Percentiles rank a stretch among this genome's conserved stretches.
Conservation (phyloP, 2,888 invertebrate genomes). For the Alsophila aescularia region DNA sequence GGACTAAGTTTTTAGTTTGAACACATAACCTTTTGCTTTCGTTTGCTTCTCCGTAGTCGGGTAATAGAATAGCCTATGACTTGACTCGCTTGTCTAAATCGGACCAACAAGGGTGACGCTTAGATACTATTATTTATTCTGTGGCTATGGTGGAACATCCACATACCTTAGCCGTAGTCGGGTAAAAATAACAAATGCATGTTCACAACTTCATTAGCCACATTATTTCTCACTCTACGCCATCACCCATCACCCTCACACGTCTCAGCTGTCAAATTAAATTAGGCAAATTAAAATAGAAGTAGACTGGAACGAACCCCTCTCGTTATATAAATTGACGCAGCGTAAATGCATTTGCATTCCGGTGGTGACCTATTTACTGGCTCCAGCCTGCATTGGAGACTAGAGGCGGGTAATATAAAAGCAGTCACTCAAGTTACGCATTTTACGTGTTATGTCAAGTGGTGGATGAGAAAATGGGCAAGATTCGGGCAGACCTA, state of each 20-base stretch:
- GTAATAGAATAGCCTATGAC: too few relatives aligned
- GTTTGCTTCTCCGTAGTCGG: too few relatives aligned
- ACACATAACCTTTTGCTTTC: too few relatives aligned
- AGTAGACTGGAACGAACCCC: constrained; percentile 36
- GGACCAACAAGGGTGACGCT: too few relatives aligned
- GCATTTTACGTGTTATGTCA: background rate
- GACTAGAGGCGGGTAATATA: constrained; percentile 22
- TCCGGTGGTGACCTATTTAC: constrained; percentile 55
- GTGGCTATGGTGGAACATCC: too few relatives aligned
- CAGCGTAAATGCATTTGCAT: constrained; percentile 38
- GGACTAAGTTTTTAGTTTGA: too few relatives aligned
- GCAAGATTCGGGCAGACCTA: too few relatives aligned
- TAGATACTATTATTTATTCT: too few relatives aligned
- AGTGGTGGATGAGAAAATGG: background rate
- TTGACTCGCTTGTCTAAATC: too few relatives aligned
- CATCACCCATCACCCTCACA: constrained; percentile 11
- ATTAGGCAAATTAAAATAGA: constrained; percentile 38
- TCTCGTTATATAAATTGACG: constrained; percentile 36
- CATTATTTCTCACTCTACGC: constrained; percentile 8
- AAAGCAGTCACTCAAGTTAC: constrained; percentile 9
- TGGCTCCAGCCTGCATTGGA: constrained; percentile 36
- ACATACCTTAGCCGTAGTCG: background rate
- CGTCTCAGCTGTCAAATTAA: constrained; percentile 25
- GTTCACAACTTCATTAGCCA: constrained; percentile 12
- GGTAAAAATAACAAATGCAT: background rate